These are phyloP conservation scores for Zoroaster sp. DNA, from an alignment of 53 echinoderm and acorn worm species.

Conservation along the genomic window DNA sequence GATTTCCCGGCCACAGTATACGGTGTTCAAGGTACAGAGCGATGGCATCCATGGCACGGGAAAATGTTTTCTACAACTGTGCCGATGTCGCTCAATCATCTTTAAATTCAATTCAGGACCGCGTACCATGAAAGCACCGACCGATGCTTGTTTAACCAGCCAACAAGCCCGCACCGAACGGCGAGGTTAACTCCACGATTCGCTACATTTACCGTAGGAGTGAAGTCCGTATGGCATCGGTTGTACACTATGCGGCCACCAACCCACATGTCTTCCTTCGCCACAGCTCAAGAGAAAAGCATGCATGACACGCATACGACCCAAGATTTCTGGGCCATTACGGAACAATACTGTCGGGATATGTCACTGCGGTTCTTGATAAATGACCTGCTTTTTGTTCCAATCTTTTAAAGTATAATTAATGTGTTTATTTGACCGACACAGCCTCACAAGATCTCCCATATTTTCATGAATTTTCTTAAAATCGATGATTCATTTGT, in stretches of 20 bases:
- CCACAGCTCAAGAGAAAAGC: neutral
- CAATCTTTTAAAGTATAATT: slow-evolving; percentile 53
- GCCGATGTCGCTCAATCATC: slow-evolving; percentile 31
- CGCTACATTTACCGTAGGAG: slow-evolving; percentile 51
- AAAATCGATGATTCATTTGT: slow-evolving; percentile 24
- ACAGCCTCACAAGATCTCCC: slow-evolving; percentile 19
- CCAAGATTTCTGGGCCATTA: slow-evolving; percentile 37
- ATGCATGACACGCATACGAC: slow-evolving; percentile 13
- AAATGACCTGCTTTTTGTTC: slow-evolving; percentile 35
- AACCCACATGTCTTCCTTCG: neutral
- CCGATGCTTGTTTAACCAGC: slow-evolving; percentile 41
- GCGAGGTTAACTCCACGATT: neutral
- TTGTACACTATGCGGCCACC: neutral
- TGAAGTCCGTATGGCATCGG: slow-evolving; percentile 17
- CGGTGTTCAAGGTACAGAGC: neutral
- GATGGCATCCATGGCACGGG: too few species aligned
- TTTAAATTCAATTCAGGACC: slow-evolving; percentile 51
- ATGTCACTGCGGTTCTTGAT: slow-evolving; percentile 31
- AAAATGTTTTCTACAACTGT: neutral
- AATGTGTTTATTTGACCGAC: slow-evolving; percentile 39
- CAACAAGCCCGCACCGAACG: slow-evolving; percentile 11
- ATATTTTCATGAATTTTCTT: slow-evolving; percentile 18
- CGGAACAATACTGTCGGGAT: slow-evolving; percentile 12
- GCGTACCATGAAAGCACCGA: slow-evolving; percentile 24
- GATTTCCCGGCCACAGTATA: neutral